phyloP scores from a whole-genome alignment of 1,140 invertebrate species.

The Tribolium castaneum region DNA sequence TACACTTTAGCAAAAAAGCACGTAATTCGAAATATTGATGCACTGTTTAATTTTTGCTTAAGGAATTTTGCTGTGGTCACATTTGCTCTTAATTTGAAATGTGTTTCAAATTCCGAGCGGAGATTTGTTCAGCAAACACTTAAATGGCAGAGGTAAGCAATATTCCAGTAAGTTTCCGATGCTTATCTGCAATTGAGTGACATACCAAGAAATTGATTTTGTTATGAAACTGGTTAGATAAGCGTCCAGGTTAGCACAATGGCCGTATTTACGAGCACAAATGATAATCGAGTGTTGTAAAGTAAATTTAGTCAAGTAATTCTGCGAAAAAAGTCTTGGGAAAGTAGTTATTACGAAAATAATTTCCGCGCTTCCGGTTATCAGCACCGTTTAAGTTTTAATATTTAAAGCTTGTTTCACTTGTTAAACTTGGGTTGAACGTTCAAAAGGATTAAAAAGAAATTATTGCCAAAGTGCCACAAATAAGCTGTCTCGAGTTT shows the following conservation, averaged over 20 bases:
- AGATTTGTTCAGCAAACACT: slow-evolving; percentile 22
- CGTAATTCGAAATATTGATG: too few species aligned
- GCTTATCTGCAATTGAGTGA: slow-evolving; percentile 13
- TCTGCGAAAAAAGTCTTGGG: too few species aligned
- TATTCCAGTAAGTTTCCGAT: neutral
- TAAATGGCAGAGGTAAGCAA: slow-evolving; percentile 1
- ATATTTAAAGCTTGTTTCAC: slow-evolving; percentile 12
- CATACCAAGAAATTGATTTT: slow-evolving; percentile 18
- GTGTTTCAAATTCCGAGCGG: too few species aligned
- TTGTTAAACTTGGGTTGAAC: slow-evolving; percentile 17
- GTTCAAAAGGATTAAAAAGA: slow-evolving; percentile 15
- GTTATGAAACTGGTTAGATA: neutral
- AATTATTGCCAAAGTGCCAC: slow-evolving; percentile 19
- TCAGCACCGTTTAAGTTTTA: slow-evolving; percentile 12
- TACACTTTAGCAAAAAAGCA: too few species aligned
- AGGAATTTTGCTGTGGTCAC: too few species aligned
- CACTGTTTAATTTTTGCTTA: too few species aligned
- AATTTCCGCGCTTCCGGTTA: neutral
- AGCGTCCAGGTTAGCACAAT: neutral
- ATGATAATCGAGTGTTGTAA: neutral
- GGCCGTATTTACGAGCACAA: neutral
- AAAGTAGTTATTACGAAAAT: neutral
- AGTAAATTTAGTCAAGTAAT: too few species aligned
- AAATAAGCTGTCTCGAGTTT: slow-evolving; percentile 6
- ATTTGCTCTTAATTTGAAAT: too few species aligned